Evolutionary conservation across 2,113 vertebrate species (phyloP), one percentile per base, ranked within the genome.

Genomic region (Vulpes vulpes): DNA sequence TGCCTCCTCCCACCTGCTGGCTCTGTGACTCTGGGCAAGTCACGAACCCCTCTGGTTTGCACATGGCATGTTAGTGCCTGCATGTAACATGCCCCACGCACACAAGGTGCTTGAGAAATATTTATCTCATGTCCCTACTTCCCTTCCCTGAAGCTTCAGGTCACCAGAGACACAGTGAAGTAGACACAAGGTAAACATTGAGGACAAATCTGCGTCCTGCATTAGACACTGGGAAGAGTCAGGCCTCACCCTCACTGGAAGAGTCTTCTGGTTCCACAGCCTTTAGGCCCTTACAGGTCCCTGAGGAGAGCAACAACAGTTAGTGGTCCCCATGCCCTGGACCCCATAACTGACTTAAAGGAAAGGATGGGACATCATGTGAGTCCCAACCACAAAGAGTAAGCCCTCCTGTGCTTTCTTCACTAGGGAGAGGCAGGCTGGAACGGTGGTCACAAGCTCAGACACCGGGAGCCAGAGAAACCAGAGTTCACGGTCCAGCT

Each of bases 231-330:
- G 0, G 55, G 59, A 23, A 76, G 53, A 64, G 27, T 5, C 15
- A 49, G 27, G n/a, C 0, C 84, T 22, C 78, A 99, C 98, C 98
- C 95, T 99, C 98, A 93, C 98, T 97, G 1, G 96, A 82, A 53
- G 98, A 97, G 20, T 98, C 96, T 38, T 97, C 87, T 27, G n/a
- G 85, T 27, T 91, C 94, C 43, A 86, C 79, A 38, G 32, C 64
- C 82, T 83, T 93, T 7, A 64, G 43, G 19, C 78, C 69, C 30
- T 97, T 51, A 5, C 5, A 17, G 53, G 53, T 84, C 96, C 78
- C 98, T 98, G 94, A 35, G 89, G 76, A 94, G 38, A 85, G 23
- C 32, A 95, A 27, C 62, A 90, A 57, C 0, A 38, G 38, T 69
- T 74, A 92, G 86, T 43, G 27, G 11, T 30, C 17, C n/a, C 55